Evolutionary conservation across 2,113 vertebrate species (phyloP).

Genomic region (Pyrgilauda ruficollis): DNA sequence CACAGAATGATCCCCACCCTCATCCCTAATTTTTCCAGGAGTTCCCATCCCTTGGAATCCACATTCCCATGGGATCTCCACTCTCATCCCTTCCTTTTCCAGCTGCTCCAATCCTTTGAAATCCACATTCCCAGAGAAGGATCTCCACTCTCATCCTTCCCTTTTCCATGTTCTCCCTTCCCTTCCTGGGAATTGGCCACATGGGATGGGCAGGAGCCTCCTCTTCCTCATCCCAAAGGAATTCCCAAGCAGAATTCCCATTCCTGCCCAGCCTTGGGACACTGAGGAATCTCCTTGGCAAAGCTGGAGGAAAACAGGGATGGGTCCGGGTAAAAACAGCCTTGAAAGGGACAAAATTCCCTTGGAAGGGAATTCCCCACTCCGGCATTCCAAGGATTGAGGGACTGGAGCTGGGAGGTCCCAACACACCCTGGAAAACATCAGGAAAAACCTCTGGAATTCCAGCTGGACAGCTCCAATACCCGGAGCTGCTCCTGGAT

Average conservation of each 20-base stretch:
- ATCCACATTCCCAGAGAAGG: not conserved
- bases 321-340: accelerated
- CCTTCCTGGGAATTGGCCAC: not conserved
- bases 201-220: not conserved
- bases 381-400: not conserved
- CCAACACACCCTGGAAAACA: not conserved
- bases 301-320: not conserved
- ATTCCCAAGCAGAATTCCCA: not conserved
- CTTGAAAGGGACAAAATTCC: not conserved
- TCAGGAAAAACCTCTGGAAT: not conserved
- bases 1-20: no score
- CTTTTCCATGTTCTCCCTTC: not conserved
- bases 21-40: not conserved
- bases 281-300: not conserved
- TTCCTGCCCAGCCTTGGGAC: not conserved
- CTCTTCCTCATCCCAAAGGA: not conserved
- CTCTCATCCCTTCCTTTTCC: not conserved
- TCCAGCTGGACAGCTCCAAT: not conserved
- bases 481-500: not conserved
- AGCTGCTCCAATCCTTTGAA: not conserved
- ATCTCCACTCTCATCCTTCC: not conserved
- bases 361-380: not conserved
- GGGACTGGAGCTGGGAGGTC: no score
- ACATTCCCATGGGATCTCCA: not conserved
- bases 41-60: not conserved